phyloP scores from a whole-genome alignment of 2,113 vertebrate species.

The Drymodes brunneopygia region DNA sequence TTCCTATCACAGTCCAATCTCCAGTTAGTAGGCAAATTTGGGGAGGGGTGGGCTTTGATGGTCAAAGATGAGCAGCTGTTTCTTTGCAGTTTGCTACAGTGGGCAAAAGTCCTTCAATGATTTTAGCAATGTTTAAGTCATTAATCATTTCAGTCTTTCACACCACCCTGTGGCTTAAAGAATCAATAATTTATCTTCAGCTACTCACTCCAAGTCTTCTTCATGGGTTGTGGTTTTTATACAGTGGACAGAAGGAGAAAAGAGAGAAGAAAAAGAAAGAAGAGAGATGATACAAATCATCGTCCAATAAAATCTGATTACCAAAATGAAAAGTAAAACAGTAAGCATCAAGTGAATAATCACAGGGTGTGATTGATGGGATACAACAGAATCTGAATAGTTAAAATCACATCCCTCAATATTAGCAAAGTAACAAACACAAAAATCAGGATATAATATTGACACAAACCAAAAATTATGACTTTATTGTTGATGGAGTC shows the following conservation, averaged over 20 bases:
- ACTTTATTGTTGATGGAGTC: neutral
- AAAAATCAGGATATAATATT: neutral
- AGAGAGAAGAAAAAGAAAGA: neutral
- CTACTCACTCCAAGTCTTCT: neutral
- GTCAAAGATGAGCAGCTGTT: neutral
- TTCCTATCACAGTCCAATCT: neutral
- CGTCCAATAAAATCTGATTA: neutral
- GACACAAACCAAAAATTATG: neutral
- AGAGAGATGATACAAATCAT: neutral
- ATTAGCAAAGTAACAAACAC: neutral
- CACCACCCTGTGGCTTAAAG: neutral
- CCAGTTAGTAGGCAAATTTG: neutral
- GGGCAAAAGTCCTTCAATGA: neutral
- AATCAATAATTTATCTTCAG: neutral
- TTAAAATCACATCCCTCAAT: neutral
- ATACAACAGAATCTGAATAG: neutral
- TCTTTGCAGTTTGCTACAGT: neutral
- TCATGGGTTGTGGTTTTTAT: neutral
- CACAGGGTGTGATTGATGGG: neutral
- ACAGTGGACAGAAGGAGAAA: neutral
- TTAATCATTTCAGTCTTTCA: neutral
- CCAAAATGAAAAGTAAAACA: neutral
- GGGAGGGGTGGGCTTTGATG: neutral
- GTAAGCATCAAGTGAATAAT: neutral
- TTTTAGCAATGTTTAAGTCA: neutral